Base-by-base conservation (phyloP, 2,113 vertebrate genomes). In the Anser brachyrhynchus region DNA sequence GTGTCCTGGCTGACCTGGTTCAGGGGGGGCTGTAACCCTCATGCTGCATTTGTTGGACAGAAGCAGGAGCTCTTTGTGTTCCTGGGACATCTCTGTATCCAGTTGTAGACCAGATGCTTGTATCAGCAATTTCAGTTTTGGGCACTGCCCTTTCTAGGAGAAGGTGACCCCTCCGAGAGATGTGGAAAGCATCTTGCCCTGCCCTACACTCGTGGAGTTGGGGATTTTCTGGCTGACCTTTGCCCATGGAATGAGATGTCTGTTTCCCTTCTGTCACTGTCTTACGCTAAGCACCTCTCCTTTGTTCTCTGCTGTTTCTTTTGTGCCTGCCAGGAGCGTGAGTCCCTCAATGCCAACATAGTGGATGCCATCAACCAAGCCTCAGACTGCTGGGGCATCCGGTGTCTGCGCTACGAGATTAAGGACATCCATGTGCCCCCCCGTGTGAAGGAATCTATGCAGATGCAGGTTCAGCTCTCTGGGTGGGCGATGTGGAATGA, bases 371-470 rank as follows among this genome's bases (percentile, higher is more conserved):
- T 99, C 96, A 99, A 99, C 97, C 99, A 99, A 97, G 99, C 99
- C 5, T 98, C 99, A 1, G 99, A 99, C 44, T 99, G 97, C 13
- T 99, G 99, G 99, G 99, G 99, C 28, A 99, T 99, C 93, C 98
- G 98, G 20, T 99, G 99, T 92, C 98, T 99, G 31, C 98, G 99
- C 37, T 99, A 99, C 0, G 99, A 99, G 97, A 99, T 99, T 96
- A 99, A 99, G 96, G 99, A 99, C 92, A 99, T 99, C 74, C 98
- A 99, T 0, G 99, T 99, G n/a, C 99, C 99, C 6, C 99, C 99
- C 1, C 98, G 99, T 0, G 99, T 99, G 86, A 99, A 99, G 93
- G 99, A 99, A 52, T 99, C 99, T 80, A 99, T 99, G 99, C 99
- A 99, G 97, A 99, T 99, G 99, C 99, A 99, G 99, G 99, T 99